These are phyloP conservation scores for Taurulus bubalis DNA, from an alignment of 2,113 vertebrate species.

Conservation along the genomic window DNA sequence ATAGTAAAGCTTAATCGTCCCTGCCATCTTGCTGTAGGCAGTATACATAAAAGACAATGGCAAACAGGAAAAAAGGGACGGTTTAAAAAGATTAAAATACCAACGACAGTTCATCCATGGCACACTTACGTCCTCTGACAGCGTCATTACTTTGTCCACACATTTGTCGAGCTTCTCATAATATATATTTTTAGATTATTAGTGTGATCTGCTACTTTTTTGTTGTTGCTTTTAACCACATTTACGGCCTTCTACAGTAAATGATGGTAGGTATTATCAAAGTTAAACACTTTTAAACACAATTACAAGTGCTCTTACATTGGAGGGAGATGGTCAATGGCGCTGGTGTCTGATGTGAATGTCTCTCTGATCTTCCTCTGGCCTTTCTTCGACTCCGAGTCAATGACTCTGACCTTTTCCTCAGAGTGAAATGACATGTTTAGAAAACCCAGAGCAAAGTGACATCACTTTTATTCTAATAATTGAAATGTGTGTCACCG, in stretches of 20 bases:
- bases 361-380: background rate
- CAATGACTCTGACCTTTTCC: background rate
- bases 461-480: background rate
- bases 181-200: background rate
- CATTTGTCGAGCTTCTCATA: too few relatives aligned
- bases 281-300: background rate
- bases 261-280: background rate
- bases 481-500: background rate
- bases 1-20: background rate
- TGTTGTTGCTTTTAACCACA: background rate
- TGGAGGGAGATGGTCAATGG: too few relatives aligned
- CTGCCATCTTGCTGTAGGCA: background rate
- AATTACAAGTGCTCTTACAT: background rate
- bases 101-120: background rate
- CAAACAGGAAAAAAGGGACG: background rate
- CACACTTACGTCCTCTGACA: background rate
- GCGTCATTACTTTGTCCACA: background rate
- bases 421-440: background rate
- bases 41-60: background rate
- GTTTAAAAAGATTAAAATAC: background rate
- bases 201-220: background rate
- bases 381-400: background rate
- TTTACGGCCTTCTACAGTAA: background rate
- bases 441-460: background rate
- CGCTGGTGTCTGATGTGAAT: background rate